These are phyloP conservation scores for Arbacia lixula DNA, from an alignment of 53 echinoderm and acorn worm species.

Conservation along the genomic window DNA sequence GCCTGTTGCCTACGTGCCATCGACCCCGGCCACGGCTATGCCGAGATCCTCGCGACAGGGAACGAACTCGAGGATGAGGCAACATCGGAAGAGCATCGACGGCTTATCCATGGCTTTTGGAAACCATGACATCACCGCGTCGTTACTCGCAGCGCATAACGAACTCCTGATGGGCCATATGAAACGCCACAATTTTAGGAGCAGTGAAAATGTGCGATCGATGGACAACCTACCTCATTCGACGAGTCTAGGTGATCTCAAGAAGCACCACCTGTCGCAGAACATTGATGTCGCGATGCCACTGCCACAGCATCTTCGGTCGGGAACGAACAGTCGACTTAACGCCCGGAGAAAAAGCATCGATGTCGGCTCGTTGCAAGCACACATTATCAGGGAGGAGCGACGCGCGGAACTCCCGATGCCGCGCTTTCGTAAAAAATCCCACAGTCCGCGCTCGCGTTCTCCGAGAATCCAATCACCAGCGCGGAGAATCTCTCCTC, in stretches of 20 bases:
- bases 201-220: constrained; percentile 36
- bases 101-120: neutral
- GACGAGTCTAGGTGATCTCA: constrained; percentile 3
- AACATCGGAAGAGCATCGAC: constrained; percentile 33
- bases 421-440: constrained; percentile 21
- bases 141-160: constrained; percentile 19
- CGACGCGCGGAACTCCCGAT: constrained; percentile 7
- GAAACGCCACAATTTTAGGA: constrained; percentile 1
- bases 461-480: constrained; percentile 22
- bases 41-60: constrained; percentile 12
- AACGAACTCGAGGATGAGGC: constrained; percentile 22
- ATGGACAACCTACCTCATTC: constrained; percentile 12
- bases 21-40: constrained; percentile 45
- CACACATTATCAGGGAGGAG: constrained; percentile 42
- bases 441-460: constrained; percentile 31
- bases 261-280: constrained; percentile 6
- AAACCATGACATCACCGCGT: constrained; percentile 4
- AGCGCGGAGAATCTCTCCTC: constrained; percentile 15
- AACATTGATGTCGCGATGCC: constrained; percentile 15
- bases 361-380: constrained; percentile 46
- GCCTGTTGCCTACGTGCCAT: constrained; percentile 38
- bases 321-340: constrained; percentile 13
- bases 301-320: constrained; percentile 20
- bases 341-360: constrained; percentile 28
- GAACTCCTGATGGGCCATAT: constrained; percentile 26